Base-by-base conservation (phyloP, 2,113 vertebrate genomes). In the Pseudois nayaur region DNA sequence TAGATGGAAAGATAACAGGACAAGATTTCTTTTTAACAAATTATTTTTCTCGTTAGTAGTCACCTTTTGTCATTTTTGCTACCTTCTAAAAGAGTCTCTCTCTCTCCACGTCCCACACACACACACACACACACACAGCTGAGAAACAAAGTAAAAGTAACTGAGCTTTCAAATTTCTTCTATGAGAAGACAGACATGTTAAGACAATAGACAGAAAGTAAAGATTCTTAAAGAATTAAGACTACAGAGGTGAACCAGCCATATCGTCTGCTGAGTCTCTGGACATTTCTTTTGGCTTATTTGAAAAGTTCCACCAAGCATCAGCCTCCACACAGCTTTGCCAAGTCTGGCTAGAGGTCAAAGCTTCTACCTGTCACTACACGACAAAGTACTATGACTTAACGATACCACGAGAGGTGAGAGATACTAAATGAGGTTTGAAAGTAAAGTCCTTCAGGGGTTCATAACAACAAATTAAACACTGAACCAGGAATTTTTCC, bases 401-500 rank as follows among this genome's bases (percentile, higher is more conserved):
- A 54, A 98, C 0, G 5, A 96, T 52, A 96, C 14, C 48, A 36
- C n/a, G 55, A 17, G 71, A 95, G 71, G 87, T 67, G 95, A 98
- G 98, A 97, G 96, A 98, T 78, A 98, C 57, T 84, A 97, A 98
- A 91, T 67, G 85, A 36, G 89, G 94, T 96, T 97, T 96, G 94
- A 91, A 98, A 97, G 96, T 1, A 0, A 57, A 54, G 3, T 81
- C 57, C 94, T 96, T 84, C 96, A 93, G 64, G 12, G 12, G 25
- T 40, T 96, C 94, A 97, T 54, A 93, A 59, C 29, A 98, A 96
- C 59, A 98, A 97, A 71, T 52, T 87, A 95, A 98, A 98, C 93
- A 98, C 33, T 91, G 95, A 98, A 54, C 98, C 96, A 97, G 96
- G 96, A 96, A 90, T 95, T 96, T 97, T 97, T 36, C n/a, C 8